Conservation (phyloP, 2,797 vertebrate genomes). For the Gobio occitaniae region DNA sequence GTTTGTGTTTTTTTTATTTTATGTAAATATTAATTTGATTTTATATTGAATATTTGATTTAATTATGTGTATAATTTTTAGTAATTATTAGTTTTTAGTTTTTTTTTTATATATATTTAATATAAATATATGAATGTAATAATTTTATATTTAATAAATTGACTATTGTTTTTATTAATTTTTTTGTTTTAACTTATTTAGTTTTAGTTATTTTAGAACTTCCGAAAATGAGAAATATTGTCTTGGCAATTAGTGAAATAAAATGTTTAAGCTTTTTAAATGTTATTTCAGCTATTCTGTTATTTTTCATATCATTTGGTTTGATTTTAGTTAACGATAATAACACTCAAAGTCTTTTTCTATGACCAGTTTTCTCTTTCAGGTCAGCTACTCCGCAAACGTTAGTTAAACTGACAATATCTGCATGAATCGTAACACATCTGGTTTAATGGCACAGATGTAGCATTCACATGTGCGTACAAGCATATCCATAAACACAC, state of each 20-base stretch:
- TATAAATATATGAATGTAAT: too few relatives aligned
- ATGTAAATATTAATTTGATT: too few relatives aligned
- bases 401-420: neutral
- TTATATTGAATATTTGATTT: too few relatives aligned
- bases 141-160: too few relatives aligned
- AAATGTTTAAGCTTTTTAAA: too few relatives aligned
- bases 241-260: neutral
- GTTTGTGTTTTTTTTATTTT: too few relatives aligned
- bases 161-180: neutral
- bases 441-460: neutral
- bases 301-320: too few relatives aligned
- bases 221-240: neutral
- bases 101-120: too few relatives aligned
- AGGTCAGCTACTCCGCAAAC: neutral
- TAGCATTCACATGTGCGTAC: neutral
- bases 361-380: neutral
- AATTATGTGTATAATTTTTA: too few relatives aligned
- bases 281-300: too few relatives aligned
- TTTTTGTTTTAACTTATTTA: neutral
- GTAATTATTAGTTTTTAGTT: too few relatives aligned
- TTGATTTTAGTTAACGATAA: too few relatives aligned
- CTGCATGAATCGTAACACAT: neutral
- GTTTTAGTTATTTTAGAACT: neutral
- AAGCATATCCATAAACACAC: neutral
- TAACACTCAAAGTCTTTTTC: neutral